These are phyloP conservation scores for Petrocephalus sullivani DNA, from an alignment of 2,797 vertebrate genomes.

Conservation along the genomic window DNA sequence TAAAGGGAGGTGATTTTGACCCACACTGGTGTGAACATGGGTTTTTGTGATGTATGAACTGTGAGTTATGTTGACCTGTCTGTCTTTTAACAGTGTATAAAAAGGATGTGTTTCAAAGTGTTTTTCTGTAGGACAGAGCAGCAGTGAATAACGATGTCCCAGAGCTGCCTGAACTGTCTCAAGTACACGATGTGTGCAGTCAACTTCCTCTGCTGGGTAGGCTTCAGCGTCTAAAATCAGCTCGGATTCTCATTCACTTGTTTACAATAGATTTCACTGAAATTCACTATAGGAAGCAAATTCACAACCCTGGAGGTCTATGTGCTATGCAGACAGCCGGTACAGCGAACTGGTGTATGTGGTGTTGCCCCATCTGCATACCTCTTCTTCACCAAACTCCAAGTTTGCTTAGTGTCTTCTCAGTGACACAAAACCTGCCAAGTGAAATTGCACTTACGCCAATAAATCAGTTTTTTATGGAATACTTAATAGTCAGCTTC, in stretches of 20 bases:
- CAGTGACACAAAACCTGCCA: background rate
- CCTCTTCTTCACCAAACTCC: background rate
- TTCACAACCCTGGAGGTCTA: too few species aligned
- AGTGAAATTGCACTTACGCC: background rate
- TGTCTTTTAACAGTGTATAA: constrained; percentile 34
- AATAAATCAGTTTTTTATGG: background rate
- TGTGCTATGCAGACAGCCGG: background rate
- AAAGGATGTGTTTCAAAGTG: background rate
- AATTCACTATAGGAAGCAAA: background rate
- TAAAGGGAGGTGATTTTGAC: background rate
- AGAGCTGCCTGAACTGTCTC: constrained; percentile 64
- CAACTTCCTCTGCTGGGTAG: constrained; percentile 70
- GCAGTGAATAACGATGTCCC: constrained; percentile 51
- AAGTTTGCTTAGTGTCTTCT: background rate
- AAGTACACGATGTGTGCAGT: constrained; percentile 68
- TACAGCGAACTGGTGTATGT: background rate
- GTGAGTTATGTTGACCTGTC: background rate
- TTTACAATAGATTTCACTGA: background rate
- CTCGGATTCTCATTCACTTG: background rate
- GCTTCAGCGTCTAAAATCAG: constrained; percentile 32
- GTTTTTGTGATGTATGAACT: background rate
- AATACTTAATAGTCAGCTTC: background rate
- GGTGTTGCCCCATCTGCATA: background rate
- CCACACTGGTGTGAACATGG: too few species aligned
- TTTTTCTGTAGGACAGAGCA: background rate